phyloP scores from a whole-genome alignment of 2,113 vertebrate genomes.

The Strigops habroptila region DNA sequence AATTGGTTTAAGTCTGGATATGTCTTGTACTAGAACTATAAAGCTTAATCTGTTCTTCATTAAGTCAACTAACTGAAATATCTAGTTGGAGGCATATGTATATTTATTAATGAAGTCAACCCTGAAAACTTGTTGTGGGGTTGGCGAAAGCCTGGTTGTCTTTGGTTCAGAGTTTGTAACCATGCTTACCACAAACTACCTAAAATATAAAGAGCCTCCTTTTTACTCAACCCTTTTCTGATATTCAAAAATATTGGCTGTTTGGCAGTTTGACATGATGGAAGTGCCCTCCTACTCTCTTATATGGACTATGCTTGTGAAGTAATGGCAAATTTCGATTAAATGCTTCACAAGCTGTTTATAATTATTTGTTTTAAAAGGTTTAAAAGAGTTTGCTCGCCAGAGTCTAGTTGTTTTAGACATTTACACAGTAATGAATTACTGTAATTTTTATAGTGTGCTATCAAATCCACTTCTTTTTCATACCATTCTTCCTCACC shows the following conservation, averaged over 20 bases:
- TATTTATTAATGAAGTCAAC: slow-evolving; percentile 69
- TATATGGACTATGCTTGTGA: not conserved
- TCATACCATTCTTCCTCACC: not conserved
- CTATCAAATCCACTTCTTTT: not conserved
- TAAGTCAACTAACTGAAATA: slow-evolving; percentile 50
- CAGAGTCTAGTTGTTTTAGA: not conserved
- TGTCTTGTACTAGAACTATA: slow-evolving; percentile 31
- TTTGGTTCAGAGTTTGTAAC: slow-evolving; percentile 68
- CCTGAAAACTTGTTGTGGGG: slow-evolving; percentile 78
- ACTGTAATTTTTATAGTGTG: not conserved
- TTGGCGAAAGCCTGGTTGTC: slow-evolving; percentile 68
- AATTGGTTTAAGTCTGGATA: slow-evolving; percentile 39
- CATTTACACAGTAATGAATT: not conserved
- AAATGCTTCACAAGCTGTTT: slow-evolving; percentile 6
- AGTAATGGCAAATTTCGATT: not conserved
- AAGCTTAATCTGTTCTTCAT: slow-evolving; percentile 63
- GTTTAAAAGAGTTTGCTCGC: not conserved
- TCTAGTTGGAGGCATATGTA: slow-evolving; percentile 71
- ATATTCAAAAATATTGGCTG: slow-evolving; percentile 6
- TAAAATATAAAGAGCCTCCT: slow-evolving; percentile 55
- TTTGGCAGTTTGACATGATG: not conserved
- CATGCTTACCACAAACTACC: slow-evolving; percentile 71
- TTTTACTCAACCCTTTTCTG: slow-evolving; percentile 5
- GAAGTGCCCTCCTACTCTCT: not conserved
- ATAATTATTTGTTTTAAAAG: slow-evolving; percentile 13